Evolutionary conservation across 2,797 vertebrate genomes (phyloP).

Genomic region (Thamnophis elegans): DNA sequence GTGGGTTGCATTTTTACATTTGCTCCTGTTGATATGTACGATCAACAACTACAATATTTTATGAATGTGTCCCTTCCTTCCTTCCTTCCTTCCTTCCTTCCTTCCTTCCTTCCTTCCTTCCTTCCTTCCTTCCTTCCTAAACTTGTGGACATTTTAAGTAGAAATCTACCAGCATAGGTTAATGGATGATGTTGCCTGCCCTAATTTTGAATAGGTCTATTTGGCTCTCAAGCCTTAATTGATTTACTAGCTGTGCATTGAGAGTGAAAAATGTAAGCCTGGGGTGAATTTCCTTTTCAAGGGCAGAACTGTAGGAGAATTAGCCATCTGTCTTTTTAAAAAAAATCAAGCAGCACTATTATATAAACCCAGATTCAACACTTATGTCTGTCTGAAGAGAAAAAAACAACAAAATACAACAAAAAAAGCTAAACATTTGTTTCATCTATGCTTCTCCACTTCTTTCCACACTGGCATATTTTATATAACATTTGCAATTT

Average conservation of each 20-base stretch:
- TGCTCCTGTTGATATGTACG: not conserved
- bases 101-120: not conserved
- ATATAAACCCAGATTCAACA: not conserved
- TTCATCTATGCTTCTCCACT: not conserved
- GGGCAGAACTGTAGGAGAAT: not conserved
- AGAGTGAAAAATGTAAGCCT: conserved; percentile 6
- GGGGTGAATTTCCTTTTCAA: conserved; percentile 13
- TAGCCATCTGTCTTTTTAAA: conserved; percentile 1
- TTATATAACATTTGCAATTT: not conserved
- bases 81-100: fast-evolving
- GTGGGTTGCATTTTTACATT: not conserved
- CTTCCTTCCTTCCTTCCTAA: not conserved
- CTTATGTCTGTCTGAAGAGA: not conserved
- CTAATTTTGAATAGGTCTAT: conserved; percentile 12
- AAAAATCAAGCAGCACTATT: not conserved
- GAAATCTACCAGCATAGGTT: not conserved
- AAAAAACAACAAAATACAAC: not conserved
- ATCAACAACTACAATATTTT: not conserved
- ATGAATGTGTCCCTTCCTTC: not conserved
- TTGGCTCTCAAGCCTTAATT: conserved; percentile 13
- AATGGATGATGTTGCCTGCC: conserved; percentile 4
- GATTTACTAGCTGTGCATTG: conserved; percentile 23
- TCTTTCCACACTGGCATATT: not conserved
- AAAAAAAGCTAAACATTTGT: not conserved
- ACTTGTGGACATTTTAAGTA: not conserved